Evolutionary conservation across 1,140 invertebrate genomes (phyloP).

Genomic region (Drosophila albomicans): DNA sequence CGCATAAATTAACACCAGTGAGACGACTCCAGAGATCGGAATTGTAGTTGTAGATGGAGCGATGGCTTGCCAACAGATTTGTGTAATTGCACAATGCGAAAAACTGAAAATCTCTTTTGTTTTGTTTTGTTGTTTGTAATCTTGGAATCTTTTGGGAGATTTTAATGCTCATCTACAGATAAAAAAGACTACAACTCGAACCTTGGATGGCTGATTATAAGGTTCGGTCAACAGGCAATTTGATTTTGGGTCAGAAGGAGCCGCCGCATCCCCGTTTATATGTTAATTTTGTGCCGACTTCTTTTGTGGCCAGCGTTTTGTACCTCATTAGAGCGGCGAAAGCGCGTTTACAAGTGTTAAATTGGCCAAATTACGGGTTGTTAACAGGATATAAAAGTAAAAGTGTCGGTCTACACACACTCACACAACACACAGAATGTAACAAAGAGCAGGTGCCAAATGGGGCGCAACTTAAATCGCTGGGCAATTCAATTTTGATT

Average conservation of each 20-base stretch:
- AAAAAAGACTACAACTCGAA: background rate
- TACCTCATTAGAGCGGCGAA: conserved; percentile 83
- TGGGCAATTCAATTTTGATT: conserved; percentile 39
- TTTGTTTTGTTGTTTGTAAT: conserved; percentile 22
- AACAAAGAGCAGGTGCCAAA: conserved; percentile 14
- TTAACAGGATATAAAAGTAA: conserved; percentile 84
- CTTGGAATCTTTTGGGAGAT: conserved; percentile 32
- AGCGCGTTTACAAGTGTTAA: conserved; percentile 83
- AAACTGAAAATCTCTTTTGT: background rate
- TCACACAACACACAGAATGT: background rate
- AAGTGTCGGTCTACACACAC: conserved; percentile 57
- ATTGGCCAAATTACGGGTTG: conserved; percentile 80
- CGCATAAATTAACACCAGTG: conserved; percentile 81
- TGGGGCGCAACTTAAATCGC: background rate
- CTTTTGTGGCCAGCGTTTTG: conserved; percentile 69
- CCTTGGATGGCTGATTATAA: conserved; percentile 59
- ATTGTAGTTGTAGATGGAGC: conserved; percentile 19
- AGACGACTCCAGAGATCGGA: conserved; percentile 18
- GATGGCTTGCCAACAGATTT: conserved; percentile 62
- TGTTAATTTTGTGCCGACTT: conserved; percentile 70
- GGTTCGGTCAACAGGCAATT: conserved; percentile 64
- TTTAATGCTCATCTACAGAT: conserved; percentile 49
- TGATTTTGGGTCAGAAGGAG: conserved; percentile 60
- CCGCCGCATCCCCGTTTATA: conserved; percentile 60
- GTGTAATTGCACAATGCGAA: conserved; percentile 68